These are phyloP conservation scores for Sorex fumeus DNA, from an alignment of 2,113 vertebrate genomes.

Conservation along the genomic window DNA sequence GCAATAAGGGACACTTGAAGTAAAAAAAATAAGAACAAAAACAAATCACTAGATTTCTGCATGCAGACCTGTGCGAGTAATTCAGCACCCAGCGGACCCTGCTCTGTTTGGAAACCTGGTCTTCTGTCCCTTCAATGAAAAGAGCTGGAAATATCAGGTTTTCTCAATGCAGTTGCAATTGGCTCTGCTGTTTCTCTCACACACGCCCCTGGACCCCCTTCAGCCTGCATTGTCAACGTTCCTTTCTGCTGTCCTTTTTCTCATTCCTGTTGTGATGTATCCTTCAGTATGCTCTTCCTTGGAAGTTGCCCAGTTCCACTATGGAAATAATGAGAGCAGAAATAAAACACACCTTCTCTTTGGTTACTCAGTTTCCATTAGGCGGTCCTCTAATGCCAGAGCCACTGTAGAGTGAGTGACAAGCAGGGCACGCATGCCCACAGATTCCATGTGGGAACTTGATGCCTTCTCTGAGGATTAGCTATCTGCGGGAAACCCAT, in stretches of 20 bases:
- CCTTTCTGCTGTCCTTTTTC: neutral
- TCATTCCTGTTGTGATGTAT: slow-evolving; percentile 41
- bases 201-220: no score
- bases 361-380: neutral
- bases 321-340: slow-evolving; percentile 36
- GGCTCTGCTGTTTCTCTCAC: neutral
- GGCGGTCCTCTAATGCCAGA: neutral
- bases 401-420: neutral
- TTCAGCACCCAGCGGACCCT: neutral
- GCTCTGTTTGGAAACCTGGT: neutral
- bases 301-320: neutral
- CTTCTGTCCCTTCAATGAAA: neutral
- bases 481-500: neutral
- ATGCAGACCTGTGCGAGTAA: neutral
- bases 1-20: neutral
- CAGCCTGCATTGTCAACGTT: neutral
- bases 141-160: neutral
- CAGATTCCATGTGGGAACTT: neutral
- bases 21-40: neutral
- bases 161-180: neutral
- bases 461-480: slow-evolving; percentile 12
- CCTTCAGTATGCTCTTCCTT: neutral
- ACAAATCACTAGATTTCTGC: neutral
- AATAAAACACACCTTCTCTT: slow-evolving; percentile 23
- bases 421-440: fast-evolving